phyloP scores from a whole-genome alignment of 2,888 invertebrate species.

The Nebria brevicollis region DNA sequence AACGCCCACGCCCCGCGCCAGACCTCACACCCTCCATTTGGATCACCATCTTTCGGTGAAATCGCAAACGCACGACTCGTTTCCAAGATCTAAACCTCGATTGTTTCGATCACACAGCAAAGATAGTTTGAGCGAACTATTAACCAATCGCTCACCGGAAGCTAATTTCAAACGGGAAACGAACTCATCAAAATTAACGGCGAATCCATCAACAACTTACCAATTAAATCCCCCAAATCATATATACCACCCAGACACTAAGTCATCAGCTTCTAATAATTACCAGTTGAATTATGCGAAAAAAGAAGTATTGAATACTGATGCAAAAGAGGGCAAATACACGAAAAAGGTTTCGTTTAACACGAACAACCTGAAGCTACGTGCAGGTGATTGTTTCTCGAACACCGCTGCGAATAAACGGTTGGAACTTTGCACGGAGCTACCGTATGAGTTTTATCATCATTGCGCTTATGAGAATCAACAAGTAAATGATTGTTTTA shows the following conservation, averaged over 20 bases:
- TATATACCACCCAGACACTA: not conserved
- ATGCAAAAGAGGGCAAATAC: not conserved
- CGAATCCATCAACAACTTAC: not conserved
- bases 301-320: not conserved
- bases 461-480: constrained; percentile 9
- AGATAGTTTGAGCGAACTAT: constrained; percentile 32
- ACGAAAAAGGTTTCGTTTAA: constrained; percentile 41
- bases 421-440: constrained; percentile 33
- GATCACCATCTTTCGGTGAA: constrained; percentile 48
- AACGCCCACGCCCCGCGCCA: constrained; percentile 57
- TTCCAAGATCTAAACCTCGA: constrained; percentile 29
- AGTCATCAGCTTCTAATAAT: not conserved
- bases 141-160: constrained; percentile 27
- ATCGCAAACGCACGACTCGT: constrained; percentile 39
- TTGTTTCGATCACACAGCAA: constrained; percentile 29
- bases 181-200: not conserved
- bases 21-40: constrained; percentile 56
- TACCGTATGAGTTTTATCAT: constrained; percentile 42
- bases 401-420: constrained; percentile 26
- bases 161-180: constrained; percentile 15
- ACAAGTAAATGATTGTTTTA: constrained; percentile 25
- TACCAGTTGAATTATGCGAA: not conserved
- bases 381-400: not conserved
- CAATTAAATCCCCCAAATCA: not conserved
- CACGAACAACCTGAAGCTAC: constrained; percentile 13